Percentiles rank a stretch among this genome's conserved stretches.
phyloP scores from a whole-genome alignment of 1,140 invertebrate genomes.

The Drosophila serrata region DNA sequence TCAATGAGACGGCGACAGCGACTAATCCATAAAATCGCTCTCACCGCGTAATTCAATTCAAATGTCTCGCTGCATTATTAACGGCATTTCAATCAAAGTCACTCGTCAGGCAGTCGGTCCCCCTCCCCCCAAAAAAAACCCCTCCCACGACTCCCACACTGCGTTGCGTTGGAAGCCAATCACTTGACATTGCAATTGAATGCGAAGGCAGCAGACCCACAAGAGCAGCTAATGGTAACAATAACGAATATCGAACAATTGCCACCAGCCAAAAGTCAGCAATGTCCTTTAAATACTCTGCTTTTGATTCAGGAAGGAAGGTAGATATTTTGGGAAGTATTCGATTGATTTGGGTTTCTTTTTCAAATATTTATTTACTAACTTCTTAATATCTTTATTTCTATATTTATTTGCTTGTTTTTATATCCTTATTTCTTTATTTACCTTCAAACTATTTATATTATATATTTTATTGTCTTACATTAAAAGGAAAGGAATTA shows the following conservation, averaged over 20 bases:
- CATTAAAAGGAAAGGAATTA: no score
- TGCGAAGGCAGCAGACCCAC: slow-evolving; percentile 46
- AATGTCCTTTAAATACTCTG: slow-evolving; percentile 7
- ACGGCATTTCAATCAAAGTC: slow-evolving; percentile 71
- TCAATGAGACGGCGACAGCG: neutral
- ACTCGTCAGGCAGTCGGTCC: slow-evolving; percentile 8
- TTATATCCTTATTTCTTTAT: no score
- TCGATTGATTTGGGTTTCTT: neutral
- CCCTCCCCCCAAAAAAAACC: no score
- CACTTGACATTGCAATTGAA: slow-evolving; percentile 77
- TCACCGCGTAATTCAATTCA: slow-evolving; percentile 65
- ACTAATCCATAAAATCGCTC: slow-evolving; percentile 44
- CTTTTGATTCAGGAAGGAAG: neutral
- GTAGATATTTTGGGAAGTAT: neutral
- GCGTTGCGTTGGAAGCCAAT: slow-evolving; percentile 53
- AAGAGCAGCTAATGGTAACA: slow-evolving; percentile 44
- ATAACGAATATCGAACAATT: slow-evolving; percentile 37
- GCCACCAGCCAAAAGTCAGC: neutral
- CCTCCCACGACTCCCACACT: neutral
- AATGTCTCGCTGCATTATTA: slow-evolving; percentile 74
- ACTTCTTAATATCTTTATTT: no score
- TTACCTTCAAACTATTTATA: no score
- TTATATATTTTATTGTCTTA: no score
- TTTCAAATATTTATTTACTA: no score
- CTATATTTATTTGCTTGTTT: no score